These are phyloP conservation scores for Myotis yumanensis DNA, from an alignment of 2,113 vertebrate species.

Conservation along the genomic window DNA sequence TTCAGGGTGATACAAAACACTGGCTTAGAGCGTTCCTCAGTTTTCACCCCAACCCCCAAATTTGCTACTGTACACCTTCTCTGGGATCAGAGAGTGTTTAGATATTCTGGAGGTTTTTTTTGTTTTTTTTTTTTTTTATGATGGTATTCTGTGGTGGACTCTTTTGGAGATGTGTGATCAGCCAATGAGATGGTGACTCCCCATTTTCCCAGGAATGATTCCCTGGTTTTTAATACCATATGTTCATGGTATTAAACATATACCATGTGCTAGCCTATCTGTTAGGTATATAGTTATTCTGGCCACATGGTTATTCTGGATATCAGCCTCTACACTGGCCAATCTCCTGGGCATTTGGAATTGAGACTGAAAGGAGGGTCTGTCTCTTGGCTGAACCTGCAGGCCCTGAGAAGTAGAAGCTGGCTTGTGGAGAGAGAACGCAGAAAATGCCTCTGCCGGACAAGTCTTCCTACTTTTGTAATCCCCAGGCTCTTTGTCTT, in stretches of 20 bases:
- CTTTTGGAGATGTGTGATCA: background rate
- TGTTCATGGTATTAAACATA: too few species aligned
- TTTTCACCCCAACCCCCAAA: background rate
- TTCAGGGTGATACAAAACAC: background rate
- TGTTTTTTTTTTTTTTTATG: background rate
- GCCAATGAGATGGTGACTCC: background rate
- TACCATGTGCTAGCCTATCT: too few species aligned
- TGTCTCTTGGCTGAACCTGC: background rate
- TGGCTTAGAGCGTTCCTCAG: background rate
- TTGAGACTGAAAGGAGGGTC: background rate
- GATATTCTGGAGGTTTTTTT: background rate
- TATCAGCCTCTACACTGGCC: background rate
- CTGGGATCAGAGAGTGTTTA: background rate
- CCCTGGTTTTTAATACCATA: background rate
- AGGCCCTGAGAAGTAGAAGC: background rate
- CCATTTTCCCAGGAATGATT: background rate
- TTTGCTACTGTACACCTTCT: background rate
- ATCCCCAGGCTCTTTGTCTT: background rate
- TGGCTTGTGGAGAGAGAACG: background rate
- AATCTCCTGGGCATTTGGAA: background rate
- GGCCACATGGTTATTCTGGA: background rate
- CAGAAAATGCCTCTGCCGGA: background rate
- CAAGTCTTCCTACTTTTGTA: background rate
- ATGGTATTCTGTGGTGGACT: background rate
- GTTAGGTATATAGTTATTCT: background rate